Evolutionary conservation across 2,888 invertebrate species (phyloP).

Genomic region (Corythucha ciliata): DNA sequence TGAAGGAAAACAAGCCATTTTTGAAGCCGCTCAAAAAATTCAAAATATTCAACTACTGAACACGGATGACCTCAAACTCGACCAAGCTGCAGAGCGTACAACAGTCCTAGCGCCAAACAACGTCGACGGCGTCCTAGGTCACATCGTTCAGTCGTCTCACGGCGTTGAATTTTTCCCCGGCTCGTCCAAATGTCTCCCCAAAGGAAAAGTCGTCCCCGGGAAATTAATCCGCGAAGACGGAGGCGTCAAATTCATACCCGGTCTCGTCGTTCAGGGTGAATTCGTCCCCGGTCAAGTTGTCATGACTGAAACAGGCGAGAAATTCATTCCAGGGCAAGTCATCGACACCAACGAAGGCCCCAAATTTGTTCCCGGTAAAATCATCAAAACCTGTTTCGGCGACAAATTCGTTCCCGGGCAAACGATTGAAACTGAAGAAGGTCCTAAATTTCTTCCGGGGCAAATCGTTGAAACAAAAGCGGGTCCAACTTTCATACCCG

Average conservation of each 20-base stretch:
- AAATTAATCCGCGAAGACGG: constrained; percentile 53
- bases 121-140: constrained; percentile 52
- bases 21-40: constrained; percentile 49
- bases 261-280: constrained; percentile 55
- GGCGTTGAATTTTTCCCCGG: constrained; percentile 60
- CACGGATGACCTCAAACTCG: constrained; percentile 49
- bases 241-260: constrained; percentile 59
- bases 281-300: constrained; percentile 62
- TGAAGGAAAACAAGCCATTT: constrained; percentile 47
- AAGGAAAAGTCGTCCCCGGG: constrained; percentile 54
- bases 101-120: no score
- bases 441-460: constrained; percentile 66
- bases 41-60: no score
- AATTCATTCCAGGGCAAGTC: constrained; percentile 62
- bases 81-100: constrained; percentile 26
- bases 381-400: constrained; percentile 57
- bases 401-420: constrained; percentile 62
- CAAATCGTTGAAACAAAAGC: constrained; percentile 65
- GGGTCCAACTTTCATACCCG: constrained; percentile 68
- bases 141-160: constrained; percentile 55
- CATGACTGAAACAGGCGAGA: constrained; percentile 57
- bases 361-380: constrained; percentile 69
- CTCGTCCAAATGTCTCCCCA: constrained; percentile 43
- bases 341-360: constrained; percentile 58
- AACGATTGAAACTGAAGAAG: constrained; percentile 60